Conservation (phyloP, 37 sponge, comb jelly and placozoan species). For the Diacarnus erythraeanus region DNA sequence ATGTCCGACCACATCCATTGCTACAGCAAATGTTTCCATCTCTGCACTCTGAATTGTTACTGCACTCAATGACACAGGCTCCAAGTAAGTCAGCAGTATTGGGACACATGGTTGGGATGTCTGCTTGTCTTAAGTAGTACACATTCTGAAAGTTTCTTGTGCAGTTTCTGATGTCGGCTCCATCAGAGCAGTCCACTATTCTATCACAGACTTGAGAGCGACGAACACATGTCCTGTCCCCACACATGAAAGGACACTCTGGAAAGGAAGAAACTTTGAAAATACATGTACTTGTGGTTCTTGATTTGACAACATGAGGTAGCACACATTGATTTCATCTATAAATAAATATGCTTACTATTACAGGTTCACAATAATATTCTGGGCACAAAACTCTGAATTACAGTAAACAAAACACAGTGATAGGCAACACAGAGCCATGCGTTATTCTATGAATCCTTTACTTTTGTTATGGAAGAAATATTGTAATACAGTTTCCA, state of each 20-base stretch:
- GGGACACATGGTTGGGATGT: conserved; percentile 12
- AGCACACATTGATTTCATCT: no score
- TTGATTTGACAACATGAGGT: no score
- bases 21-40: conserved; percentile 23
- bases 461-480: no score
- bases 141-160: neutral
- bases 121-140: neutral
- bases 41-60: neutral
- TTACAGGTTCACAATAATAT: no score
- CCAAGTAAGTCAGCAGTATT: neutral
- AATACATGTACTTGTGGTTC: no score
- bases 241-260: conserved; percentile 8
- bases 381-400: no score
- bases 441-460: no score
- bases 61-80: conserved; percentile 12
- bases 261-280: neutral
- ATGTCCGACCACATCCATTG: conserved; percentile 35
- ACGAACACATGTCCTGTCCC: conserved; percentile 12
- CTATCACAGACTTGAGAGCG: conserved; percentile 2
- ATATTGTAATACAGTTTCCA: no score
- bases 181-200: conserved; percentile 23
- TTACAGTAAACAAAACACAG: no score
- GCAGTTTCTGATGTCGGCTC: conserved; percentile 7
- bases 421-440: no score
- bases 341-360: no score